Evolutionary conservation across 2,797 vertebrate genomes (phyloP), one percentile per base, ranked within the genome.

Genomic region (Microctenopoma steveboyesi): DNA sequence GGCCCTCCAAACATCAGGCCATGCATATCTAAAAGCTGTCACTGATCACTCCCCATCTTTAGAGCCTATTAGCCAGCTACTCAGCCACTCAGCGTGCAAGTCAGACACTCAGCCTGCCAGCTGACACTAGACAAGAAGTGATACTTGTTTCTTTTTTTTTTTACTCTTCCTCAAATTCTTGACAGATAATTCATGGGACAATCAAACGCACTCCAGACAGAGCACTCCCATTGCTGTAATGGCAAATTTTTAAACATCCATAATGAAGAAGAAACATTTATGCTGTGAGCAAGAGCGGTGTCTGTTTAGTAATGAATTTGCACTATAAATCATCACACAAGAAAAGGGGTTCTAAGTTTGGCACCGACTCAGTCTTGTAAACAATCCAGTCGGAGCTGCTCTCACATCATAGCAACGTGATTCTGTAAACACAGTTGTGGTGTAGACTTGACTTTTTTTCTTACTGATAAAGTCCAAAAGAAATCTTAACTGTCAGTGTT

Each of bases 61-160:
- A 43, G 71, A 76, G 76, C 65, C 69, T 73, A 76, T 81, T 84
- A 78, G 75, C 58, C 55, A 55, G 58, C 49, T 56, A 68, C 58
- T 71, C 61, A 66, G 40, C 49, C 63, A 64, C 39, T 40, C 65
- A 45, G 22, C 14, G 42, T 72, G 73, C 73, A 64, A 65, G 56
- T 64, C 49, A 74, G 48, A 50, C 70, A 54, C 74, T 80, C 68
- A 57, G 45, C n/a, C 63, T 70, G 64, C 65, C 78, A 81, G 56
- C 68, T 75, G 64, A 80, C 67, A 69, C 7, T 0, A 58, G 39
- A 42, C 30, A 62, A 60, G 42, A 78, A 45, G 5, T 58, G 37
- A 60, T 39, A 37, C 14, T 30, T 16, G n/a, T 35, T 7, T 49
- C 16, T 16, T 39, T 47, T 16, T 15, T 25, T 8, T 12, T 22